Base-by-base conservation (phyloP, 2,888 invertebrate genomes). In the Blomia tropicalis region DNA sequence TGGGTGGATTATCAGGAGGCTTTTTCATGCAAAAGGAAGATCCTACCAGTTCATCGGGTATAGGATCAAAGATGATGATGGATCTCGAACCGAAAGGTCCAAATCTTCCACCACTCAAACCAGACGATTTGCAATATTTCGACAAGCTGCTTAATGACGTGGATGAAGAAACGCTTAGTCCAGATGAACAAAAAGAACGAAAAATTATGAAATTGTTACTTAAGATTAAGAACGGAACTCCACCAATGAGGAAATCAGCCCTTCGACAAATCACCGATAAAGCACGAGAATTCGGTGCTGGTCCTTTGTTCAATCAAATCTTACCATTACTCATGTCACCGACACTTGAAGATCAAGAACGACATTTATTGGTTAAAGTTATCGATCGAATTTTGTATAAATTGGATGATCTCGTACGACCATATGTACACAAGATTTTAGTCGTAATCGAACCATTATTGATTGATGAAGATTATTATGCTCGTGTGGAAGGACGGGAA, bases 401-500 rank as follows among this genome's bases (percentile, higher is more conserved):
- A 75, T 77, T 98, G 69, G 98, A 98, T 71, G 98, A 99, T 77
- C 79, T 99, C 70, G 98, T 98, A 29, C 82, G 98, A 66, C 98
- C 98, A 0, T 99, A 98, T 71, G 98, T 99, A 0, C 98, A 99
- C 77, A 99, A 98, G 81, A 98, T 98, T 73, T 80, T 98, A 66
- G 98, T 99, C 19, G 98, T 98, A 3, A 98, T 98, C 73, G 98
- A 98, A 76, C 98, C 98, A 0, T 77, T 98, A 66, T 78, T 98
- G 43, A 98, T 98, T 73, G 98, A 99, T 74, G 98, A 98, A 80
- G 98, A 99, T 76, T 99, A 99, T 76, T 99, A 98, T 74, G 98
- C 98, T 29, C 86, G 98, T 73, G 98, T 98, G 7, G 98, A 99
- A 76, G 98, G 96, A 68, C 81, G 98, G 71, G 98, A 98, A 77